phyloP scores from a whole-genome alignment of 1,140 invertebrate genomes.

The Drosophila littoralis region DNA sequence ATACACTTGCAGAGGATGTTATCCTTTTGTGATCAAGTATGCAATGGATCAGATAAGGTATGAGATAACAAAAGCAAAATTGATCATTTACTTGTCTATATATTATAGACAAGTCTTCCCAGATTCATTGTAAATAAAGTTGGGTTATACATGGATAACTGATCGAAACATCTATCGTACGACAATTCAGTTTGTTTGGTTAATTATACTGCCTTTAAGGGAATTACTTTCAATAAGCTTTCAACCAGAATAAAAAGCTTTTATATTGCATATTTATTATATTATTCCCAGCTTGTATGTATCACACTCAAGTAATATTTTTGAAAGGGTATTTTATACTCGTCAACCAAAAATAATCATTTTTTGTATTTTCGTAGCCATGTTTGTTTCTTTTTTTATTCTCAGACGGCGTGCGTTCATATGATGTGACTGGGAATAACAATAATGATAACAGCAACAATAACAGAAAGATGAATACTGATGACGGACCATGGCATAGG shows the following conservation, averaged over 20 bases:
- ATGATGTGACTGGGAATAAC: slow-evolving; percentile 22
- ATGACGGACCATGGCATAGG: slow-evolving; percentile 19
- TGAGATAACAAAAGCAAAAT: background rate
- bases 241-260: background rate
- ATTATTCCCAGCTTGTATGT: too few species aligned
- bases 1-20: slow-evolving; percentile 17
- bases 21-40: background rate
- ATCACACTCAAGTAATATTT: background rate
- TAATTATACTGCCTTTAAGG: too few species aligned
- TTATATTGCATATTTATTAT: background rate
- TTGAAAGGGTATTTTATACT: slow-evolving; percentile 3
- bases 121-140: too few species aligned
- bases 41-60: slow-evolving; percentile 1
- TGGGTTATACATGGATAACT: too few species aligned
- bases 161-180: too few species aligned
- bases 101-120: too few species aligned
- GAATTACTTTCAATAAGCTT: background rate
- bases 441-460: slow-evolving; percentile 31
- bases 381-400: slow-evolving; percentile 49
- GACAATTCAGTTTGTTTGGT: too few species aligned
- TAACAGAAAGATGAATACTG: slow-evolving; percentile 31
- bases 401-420: slow-evolving; percentile 2
- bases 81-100: too few species aligned
- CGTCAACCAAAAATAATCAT: background rate
- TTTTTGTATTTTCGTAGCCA: slow-evolving; percentile 32